These are phyloP conservation scores for Somateria mollissima DNA, from an alignment of 2,797 vertebrate genomes.

Conservation along the genomic window DNA sequence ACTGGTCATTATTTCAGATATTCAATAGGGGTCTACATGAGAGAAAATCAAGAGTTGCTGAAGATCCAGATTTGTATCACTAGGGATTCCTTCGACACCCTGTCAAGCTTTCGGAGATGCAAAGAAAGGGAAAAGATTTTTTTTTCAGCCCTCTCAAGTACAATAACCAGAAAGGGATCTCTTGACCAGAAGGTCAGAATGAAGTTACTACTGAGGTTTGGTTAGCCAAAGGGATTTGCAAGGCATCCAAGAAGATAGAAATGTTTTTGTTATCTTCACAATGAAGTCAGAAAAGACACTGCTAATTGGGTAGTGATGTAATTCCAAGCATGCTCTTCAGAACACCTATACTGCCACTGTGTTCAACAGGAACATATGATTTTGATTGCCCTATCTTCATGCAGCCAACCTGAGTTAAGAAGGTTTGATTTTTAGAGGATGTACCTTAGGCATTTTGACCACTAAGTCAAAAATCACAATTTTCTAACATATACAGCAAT, in stretches of 20 bases:
- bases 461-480: not conserved
- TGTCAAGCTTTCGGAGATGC: not conserved
- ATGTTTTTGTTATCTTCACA: not conserved
- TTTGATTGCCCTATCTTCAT: not conserved
- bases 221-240: not conserved
- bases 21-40: not conserved
- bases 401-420: not conserved
- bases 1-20: not conserved
- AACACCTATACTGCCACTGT: not conserved
- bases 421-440: not conserved
- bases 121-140: not conserved
- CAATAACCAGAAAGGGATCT: not conserved
- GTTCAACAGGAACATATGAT: not conserved
- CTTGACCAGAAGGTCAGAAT: not conserved
- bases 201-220: not conserved
- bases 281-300: not conserved
- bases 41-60: not conserved
- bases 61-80: constrained; percentile 27
- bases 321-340: not conserved
- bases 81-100: not conserved
- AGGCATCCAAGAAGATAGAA: not conserved
- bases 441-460: not conserved
- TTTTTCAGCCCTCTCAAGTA: not conserved
- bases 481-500: not conserved
- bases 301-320: not conserved